Evolutionary conservation across 2,888 invertebrate genomes (phyloP).

Genomic region (Cloeon dipterum): DNA sequence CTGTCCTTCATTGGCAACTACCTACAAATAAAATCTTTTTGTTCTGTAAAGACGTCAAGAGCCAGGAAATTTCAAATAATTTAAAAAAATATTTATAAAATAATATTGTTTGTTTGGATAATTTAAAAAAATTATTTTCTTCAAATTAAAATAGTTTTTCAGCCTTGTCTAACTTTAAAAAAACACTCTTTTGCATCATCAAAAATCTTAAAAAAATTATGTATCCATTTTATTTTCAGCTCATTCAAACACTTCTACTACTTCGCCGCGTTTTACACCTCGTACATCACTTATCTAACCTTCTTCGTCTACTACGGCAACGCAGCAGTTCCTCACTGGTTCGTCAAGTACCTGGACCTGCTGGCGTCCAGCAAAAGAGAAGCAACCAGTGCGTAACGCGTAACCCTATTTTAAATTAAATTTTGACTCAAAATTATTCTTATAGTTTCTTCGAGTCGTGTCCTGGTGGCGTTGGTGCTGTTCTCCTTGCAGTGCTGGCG

Average conservation of each 20-base stretch:
- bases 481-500: conserved; percentile 44
- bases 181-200: no score
- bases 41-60: no score
- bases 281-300: conserved; percentile 23
- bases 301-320: conserved; percentile 25
- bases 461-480: conserved; percentile 32
- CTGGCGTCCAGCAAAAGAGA: conserved; percentile 16
- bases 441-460: conserved; percentile 34
- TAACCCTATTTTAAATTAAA: background rate
- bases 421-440: conserved; percentile 12
- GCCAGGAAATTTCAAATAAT: no score
- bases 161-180: no score
- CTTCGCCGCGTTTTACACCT: conserved; percentile 35
- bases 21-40: no score
- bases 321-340: conserved; percentile 22
- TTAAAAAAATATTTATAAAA: no score
- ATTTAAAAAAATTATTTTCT: no score
- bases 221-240: conserved; percentile 15
- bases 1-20: no score
- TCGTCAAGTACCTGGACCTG: conserved; percentile 24
- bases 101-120: no score
- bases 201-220: no score
- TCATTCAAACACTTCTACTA: conserved; percentile 65
- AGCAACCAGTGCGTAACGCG: conserved; percentile 23
- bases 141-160: no score